phyloP scores from a whole-genome alignment of 2,797 vertebrate genomes.

The Austrolebias charrua region DNA sequence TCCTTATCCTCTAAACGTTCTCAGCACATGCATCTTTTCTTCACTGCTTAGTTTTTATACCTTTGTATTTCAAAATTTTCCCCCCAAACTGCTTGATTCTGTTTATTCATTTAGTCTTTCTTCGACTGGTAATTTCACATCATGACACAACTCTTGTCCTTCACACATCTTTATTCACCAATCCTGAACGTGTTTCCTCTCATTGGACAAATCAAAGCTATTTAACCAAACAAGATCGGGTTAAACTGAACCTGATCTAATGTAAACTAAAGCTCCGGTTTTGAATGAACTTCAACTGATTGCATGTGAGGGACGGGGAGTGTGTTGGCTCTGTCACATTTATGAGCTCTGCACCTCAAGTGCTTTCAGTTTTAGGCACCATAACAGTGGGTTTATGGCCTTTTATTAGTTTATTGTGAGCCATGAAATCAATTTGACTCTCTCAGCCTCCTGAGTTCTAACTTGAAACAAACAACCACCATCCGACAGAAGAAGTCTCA shows the following conservation, averaged over 20 bases:
- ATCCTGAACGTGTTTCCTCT: not conserved
- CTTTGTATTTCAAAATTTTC: constrained; percentile 7
- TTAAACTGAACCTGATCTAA: constrained; percentile 9
- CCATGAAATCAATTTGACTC: constrained; percentile 38
- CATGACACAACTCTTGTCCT: constrained; percentile 14
- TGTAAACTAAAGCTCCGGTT: not conserved
- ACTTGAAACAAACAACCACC: not conserved
- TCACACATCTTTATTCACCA: constrained; percentile 1
- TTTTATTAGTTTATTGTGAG: constrained; percentile 31
- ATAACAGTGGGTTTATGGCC: constrained; percentile 16
- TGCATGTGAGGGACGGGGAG: constrained; percentile 9
- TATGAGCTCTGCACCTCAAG: constrained; percentile 8
- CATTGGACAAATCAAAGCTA: not conserved
- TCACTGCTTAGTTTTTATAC: not conserved
- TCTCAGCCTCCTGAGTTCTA: not conserved
- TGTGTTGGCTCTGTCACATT: constrained; percentile 17
- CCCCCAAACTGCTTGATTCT: not conserved
- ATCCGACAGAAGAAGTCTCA: not conserved
- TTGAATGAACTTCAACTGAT: not conserved
- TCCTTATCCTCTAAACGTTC: constrained; percentile 10
- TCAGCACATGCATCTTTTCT: no score
- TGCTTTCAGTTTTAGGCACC: constrained; percentile 38
- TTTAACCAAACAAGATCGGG: not conserved
- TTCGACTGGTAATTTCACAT: constrained; percentile 8
- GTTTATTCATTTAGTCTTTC: not conserved